Evolutionary conservation across 2,888 invertebrate species (phyloP).

Genomic region (Bellardia pandia): DNA sequence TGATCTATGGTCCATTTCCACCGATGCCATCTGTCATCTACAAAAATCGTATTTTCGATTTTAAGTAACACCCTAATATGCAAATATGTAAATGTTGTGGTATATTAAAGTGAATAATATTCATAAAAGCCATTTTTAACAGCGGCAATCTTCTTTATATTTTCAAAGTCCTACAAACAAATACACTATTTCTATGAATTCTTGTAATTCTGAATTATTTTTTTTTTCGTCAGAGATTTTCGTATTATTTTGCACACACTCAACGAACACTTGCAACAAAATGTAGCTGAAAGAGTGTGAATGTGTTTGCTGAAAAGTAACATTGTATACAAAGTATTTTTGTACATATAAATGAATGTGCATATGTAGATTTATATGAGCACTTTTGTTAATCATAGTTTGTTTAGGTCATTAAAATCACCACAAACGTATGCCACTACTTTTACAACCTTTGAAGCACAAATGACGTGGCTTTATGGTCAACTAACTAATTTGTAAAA

Average conservation of each 20-base stretch:
- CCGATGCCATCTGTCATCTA: no score
- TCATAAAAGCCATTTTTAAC: constrained; percentile 60
- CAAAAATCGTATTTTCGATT: no score
- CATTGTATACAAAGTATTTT: constrained; percentile 8
- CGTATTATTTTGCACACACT: constrained; percentile 26
- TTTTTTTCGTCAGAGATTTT: constrained; percentile 28
- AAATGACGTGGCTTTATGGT: constrained; percentile 53
- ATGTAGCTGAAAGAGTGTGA: neutral
- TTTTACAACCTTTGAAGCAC: constrained; percentile 13
- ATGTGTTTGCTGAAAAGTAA: neutral
- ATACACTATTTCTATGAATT: constrained; percentile 39
- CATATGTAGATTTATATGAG: constrained; percentile 29
- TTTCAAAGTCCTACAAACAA: neutral
- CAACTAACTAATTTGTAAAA: constrained; percentile 67
- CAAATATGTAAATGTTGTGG: neutral
- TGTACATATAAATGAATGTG: neutral
- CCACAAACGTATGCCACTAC: constrained; percentile 38
- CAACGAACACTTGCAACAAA: constrained; percentile 17
- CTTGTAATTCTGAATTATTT: constrained; percentile 25
- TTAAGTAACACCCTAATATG: neutral
- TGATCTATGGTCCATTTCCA: no score
- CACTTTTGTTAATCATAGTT: constrained; percentile 47
- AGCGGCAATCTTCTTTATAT: constrained; percentile 58
- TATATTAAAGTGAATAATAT: constrained; percentile 52
- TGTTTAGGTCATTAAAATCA: constrained; percentile 62